These are phyloP conservation scores for Idaea aversata DNA, from an alignment of 2,888 invertebrate species.

Conservation along the genomic window DNA sequence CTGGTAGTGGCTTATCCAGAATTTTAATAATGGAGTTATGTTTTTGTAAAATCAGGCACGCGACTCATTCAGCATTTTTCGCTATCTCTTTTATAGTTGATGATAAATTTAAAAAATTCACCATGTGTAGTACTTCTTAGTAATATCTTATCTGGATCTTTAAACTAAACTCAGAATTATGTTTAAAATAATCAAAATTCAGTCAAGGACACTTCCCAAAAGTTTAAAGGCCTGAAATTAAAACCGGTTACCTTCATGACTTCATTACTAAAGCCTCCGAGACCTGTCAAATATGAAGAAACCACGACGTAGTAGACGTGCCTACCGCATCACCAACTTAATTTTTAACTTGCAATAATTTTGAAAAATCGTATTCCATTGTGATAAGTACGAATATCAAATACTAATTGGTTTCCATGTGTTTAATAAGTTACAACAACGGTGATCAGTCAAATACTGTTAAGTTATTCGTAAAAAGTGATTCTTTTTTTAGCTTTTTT, in stretches of 20 bases:
- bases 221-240: constrained; percentile 15
- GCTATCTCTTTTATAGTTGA: too few species aligned
- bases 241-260: constrained; percentile 35
- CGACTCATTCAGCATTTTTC: too few species aligned
- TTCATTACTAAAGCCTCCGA: constrained; percentile 37
- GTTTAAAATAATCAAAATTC: not conserved
- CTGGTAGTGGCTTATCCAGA: too few species aligned
- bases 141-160: too few species aligned
- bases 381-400: constrained; percentile 23
- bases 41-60: too few species aligned
- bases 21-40: too few species aligned
- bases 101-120: too few species aligned
- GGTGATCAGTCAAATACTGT: constrained; percentile 53
- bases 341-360: not conserved
- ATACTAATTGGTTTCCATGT: constrained; percentile 12
- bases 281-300: constrained; percentile 24
- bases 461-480: constrained; percentile 19
- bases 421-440: constrained; percentile 25
- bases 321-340: constrained; percentile 14
- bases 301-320: constrained; percentile 15
- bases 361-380: constrained; percentile 5
- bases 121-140: too few species aligned
- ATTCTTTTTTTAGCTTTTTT: constrained; percentile 38
- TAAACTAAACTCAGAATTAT: not conserved
- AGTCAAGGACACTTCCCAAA: not conserved